Evolutionary conservation across 2,113 vertebrate genomes (phyloP).

Genomic region (Sinocyclocheilus maitianheensis): DNA sequence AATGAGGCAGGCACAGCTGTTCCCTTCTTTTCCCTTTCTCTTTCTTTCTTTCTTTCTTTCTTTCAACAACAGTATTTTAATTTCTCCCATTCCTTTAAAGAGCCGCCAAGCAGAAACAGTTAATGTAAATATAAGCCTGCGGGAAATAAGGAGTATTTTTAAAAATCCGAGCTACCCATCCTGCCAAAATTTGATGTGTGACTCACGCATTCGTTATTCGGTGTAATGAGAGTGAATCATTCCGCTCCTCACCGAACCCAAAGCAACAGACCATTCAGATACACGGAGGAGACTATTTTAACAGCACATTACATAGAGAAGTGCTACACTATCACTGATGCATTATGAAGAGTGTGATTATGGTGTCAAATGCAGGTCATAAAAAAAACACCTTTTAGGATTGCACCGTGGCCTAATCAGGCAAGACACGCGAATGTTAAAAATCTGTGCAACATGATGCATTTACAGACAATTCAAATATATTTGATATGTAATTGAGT

Average conservation of each 20-base stretch:
- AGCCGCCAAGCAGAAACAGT: constrained; percentile 36
- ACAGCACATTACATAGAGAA: background rate
- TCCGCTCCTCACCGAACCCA: constrained; percentile 1
- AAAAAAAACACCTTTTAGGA: background rate
- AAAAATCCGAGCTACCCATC: constrained; percentile 13
- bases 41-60: constrained; percentile 15
- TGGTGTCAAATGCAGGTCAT: background rate
- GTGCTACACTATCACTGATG: background rate
- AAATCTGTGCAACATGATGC: background rate
- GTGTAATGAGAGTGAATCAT: constrained; percentile 48
- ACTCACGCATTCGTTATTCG: constrained; percentile 46
- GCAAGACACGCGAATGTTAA: background rate
- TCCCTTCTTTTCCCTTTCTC: constrained; percentile 54
- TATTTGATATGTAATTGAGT: background rate
- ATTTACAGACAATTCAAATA: background rate
- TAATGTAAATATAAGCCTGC: constrained; percentile 40
- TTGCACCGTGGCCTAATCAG: background rate
- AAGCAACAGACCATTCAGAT: constrained; percentile 41
- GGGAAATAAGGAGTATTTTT: constrained; percentile 30
- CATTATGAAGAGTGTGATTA: background rate
- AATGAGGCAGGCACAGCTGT: constrained; percentile 74
- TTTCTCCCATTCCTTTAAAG: constrained; percentile 34
- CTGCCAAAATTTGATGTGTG: constrained; percentile 40
- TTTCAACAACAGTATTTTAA: constrained; percentile 4
- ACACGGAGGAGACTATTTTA: background rate